Percentiles rank a stretch among this genome's conserved stretches.
Evolutionary conservation across 2,113 vertebrate species (phyloP).

Genomic region (Galbula dea): DNA sequence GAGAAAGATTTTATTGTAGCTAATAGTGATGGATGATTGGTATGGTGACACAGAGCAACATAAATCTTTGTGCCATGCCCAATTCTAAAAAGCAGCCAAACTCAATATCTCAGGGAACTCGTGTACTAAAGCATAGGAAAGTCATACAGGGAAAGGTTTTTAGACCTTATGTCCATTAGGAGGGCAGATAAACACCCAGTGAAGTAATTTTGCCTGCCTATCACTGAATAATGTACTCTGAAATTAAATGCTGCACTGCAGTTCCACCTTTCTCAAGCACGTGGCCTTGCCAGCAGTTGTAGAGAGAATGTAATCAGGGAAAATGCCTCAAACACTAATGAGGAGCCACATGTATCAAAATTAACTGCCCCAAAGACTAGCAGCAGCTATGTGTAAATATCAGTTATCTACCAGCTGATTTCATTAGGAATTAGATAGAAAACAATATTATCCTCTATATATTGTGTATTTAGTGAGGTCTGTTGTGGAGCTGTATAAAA

Average conservation of each 20-base stretch:
- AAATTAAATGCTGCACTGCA: background rate
- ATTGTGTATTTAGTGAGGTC: background rate
- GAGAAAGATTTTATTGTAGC: conserved; percentile 73
- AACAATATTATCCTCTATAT: background rate
- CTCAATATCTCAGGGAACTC: conserved; percentile 24
- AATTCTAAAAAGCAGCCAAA: conserved; percentile 28
- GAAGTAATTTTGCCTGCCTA: conserved; percentile 37
- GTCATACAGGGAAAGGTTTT: background rate
- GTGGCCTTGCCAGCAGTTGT: background rate
- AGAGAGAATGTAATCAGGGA: background rate
- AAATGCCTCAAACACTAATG: background rate
- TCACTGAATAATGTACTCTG: background rate
- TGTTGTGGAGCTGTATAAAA: background rate
- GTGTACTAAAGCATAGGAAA: background rate
- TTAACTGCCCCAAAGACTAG: background rate
- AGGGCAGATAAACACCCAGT: background rate
- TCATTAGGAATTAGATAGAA: background rate
- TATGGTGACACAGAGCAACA: conserved; percentile 46
- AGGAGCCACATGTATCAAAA: background rate
- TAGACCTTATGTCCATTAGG: conserved; percentile 33
- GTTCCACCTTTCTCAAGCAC: background rate
- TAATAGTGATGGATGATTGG: conserved; percentile 68
- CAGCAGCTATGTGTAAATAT: background rate
- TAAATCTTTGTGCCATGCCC: conserved; percentile 64
- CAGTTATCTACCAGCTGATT: background rate